These are phyloP conservation scores for Tragelaphus buxtoni DNA, from an alignment of 2,113 vertebrate species.

Conservation along the genomic window DNA sequence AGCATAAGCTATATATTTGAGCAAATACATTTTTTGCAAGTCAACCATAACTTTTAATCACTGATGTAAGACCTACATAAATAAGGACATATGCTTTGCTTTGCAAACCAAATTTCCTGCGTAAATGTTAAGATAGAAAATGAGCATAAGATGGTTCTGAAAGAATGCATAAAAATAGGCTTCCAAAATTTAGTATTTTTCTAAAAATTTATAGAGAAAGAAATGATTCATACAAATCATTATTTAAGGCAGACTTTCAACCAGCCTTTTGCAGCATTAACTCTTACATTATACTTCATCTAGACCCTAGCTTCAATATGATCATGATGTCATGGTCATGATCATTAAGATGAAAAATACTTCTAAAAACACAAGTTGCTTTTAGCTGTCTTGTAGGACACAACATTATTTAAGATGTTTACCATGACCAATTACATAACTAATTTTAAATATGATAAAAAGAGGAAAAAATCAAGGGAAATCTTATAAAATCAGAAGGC, in stretches of 20 bases:
- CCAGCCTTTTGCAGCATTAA: background rate
- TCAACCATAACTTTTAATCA: background rate
- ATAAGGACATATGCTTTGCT: conserved; percentile 8
- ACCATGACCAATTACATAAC: background rate
- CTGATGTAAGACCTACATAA: conserved; percentile 13
- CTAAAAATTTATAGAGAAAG: background rate
- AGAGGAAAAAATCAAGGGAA: background rate
- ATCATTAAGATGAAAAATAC: background rate
- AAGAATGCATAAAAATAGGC: background rate
- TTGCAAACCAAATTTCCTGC: conserved; percentile 43
- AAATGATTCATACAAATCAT: background rate
- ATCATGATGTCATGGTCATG: background rate
- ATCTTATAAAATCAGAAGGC: background rate
- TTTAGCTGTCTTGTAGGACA: background rate
- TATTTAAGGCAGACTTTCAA: background rate
- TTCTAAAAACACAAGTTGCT: conserved; percentile 3
- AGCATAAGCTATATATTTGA: background rate
- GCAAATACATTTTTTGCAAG: background rate
- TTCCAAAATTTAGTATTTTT: conserved; percentile 31
- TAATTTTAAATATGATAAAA: background rate
- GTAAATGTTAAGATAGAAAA: conserved; percentile 54
- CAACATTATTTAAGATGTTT: background rate
- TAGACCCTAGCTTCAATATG: background rate
- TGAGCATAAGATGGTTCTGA: background rate
- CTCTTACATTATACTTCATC: background rate